phyloP scores from a whole-genome alignment of 2,888 invertebrate genomes.

The Acrobeloides nanus region DNA sequence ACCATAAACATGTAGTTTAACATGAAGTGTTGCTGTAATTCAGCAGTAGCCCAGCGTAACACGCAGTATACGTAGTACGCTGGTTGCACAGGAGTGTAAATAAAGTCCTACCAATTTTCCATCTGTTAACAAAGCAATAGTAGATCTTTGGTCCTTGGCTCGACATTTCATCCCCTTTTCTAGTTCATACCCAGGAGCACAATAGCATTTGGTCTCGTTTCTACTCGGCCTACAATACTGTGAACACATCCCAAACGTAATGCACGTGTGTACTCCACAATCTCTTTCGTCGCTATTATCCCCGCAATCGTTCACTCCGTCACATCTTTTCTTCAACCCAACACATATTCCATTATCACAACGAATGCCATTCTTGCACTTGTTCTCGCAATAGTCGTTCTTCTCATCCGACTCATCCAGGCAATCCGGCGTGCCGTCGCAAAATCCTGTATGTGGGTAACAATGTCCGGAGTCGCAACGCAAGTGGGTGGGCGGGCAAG shows the following conservation, averaged over 20 bases:
- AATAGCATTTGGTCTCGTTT: conserved; percentile 18
- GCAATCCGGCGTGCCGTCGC: conserved; percentile 17
- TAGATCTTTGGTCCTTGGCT: neutral
- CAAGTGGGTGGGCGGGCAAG: conserved; percentile 13
- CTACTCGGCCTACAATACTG: conserved; percentile 20
- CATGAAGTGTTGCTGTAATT: too few relatives aligned
- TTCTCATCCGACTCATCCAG: conserved; percentile 15
- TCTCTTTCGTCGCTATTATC: conserved; percentile 20
- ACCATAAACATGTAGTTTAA: too few relatives aligned
- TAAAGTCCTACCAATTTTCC: too few relatives aligned
- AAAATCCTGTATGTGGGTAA: conserved; percentile 19
- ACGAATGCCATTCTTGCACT: conserved; percentile 9
- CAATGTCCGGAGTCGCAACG: conserved; percentile 12
- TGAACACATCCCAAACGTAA: conserved; percentile 26
- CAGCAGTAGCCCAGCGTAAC: too few relatives aligned
- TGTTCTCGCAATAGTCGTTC: conserved; percentile 8
- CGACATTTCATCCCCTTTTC: neutral
- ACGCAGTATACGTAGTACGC: too few relatives aligned
- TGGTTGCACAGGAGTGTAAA: too few relatives aligned
- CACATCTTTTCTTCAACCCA: conserved; percentile 15
- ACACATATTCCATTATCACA: conserved; percentile 16
- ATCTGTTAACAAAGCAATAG: neutral
- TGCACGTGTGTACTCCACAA: conserved; percentile 16
- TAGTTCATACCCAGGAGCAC: conserved; percentile 20
- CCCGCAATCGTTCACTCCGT: conserved; percentile 26